These are phyloP conservation scores for Lamprotornis superbus DNA, from an alignment of 2,113 vertebrate species.

Conservation along the genomic window DNA sequence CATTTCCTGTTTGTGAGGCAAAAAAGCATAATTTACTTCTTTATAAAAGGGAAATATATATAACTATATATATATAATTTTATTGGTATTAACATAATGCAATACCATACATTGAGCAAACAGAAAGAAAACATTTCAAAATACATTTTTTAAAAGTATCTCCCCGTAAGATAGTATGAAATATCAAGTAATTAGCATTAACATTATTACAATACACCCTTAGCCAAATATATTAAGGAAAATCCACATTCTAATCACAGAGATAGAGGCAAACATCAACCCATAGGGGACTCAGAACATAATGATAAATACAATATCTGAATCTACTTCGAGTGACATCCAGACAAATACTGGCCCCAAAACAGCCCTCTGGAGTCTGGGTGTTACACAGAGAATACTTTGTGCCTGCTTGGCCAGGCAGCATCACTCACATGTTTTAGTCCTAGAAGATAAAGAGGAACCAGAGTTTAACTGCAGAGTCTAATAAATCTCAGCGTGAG, in stretches of 20 bases:
- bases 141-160: constrained; percentile 80
- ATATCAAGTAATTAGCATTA: constrained; percentile 80
- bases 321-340: constrained; percentile 75
- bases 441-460: constrained; percentile 75
- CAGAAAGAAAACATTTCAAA: constrained; percentile 83
- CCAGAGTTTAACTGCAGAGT: constrained; percentile 70
- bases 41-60: constrained; percentile 77
- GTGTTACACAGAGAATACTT: constrained; percentile 73
- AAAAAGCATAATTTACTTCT: constrained; percentile 76
- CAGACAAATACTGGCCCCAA: constrained; percentile 75
- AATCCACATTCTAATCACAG: constrained; percentile 80
- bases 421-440: constrained; percentile 73
- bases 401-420: constrained; percentile 69
- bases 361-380: constrained; percentile 69
- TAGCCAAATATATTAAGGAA: constrained; percentile 78
- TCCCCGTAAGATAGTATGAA: constrained; percentile 80
- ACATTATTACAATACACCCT: constrained; percentile 80
- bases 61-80: constrained; percentile 79
- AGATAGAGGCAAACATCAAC: constrained; percentile 77
- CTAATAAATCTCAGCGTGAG: constrained; percentile 73
- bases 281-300: constrained; percentile 69
- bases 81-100: constrained; percentile 83
- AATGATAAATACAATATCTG: constrained; percentile 76
- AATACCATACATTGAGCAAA: constrained; percentile 79
- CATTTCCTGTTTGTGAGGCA: constrained; percentile 74